A percentile compares a stretch with the other conserved stretches of the same genome.
These are phyloP conservation scores for Periophthalmodon schlosseri DNA, from an alignment of 2,113 vertebrate genomes.

Conservation along the genomic window DNA sequence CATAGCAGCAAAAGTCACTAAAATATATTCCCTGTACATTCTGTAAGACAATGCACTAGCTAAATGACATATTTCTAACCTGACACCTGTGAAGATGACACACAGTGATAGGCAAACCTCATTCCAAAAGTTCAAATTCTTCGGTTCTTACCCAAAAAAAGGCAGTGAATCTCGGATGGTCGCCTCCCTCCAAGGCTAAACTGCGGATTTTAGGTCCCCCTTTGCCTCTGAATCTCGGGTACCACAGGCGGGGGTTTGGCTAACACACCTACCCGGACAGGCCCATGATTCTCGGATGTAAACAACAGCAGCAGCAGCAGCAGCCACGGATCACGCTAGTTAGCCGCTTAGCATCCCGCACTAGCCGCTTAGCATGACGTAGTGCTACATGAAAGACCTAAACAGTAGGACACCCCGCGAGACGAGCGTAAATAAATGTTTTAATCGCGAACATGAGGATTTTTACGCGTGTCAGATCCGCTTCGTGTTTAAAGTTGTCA, in stretches of 20 bases:
- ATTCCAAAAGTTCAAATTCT: fast-evolving
- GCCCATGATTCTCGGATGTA: constrained; percentile 49
- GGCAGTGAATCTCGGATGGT: constrained; percentile 4
- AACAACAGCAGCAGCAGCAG: constrained; percentile 48
- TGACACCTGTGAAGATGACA: not conserved
- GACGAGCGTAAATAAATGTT: not conserved
- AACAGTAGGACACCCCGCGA: constrained; percentile 5
- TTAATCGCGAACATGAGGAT: not conserved
- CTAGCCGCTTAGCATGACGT: constrained; percentile 14
- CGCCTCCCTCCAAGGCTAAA: constrained; percentile 2
- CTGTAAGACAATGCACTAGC: not conserved
- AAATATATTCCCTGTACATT: not conserved
- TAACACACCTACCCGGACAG: constrained; percentile 51
- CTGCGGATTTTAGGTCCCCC: constrained; percentile 11
- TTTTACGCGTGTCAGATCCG: not conserved
- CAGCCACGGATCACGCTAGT: constrained; percentile 35
- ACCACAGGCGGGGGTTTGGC: constrained; percentile 48
- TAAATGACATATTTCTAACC: not conserved
- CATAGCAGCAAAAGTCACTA: not conserved
- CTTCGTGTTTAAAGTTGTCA: constrained; percentile 55
- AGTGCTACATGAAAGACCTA: constrained; percentile 1
- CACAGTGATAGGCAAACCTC: not conserved
- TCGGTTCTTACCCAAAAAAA: constrained; percentile 24
- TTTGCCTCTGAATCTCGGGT: constrained; percentile 25
- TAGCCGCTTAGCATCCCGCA: constrained; percentile 31